phyloP scores from a whole-genome alignment of 2,888 invertebrate species.

The Lacanobia oleracea region DNA sequence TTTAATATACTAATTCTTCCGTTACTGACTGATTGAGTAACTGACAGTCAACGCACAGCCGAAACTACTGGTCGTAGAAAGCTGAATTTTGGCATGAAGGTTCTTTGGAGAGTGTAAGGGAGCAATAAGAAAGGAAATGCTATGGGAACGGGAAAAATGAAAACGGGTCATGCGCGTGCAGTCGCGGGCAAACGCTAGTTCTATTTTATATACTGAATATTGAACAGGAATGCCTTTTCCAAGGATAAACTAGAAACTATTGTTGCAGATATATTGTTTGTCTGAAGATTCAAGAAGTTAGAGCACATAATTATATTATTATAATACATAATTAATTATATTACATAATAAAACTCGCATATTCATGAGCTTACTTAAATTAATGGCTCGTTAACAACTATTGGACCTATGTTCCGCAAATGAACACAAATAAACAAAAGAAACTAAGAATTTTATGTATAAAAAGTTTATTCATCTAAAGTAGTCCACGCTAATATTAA shows the following conservation, averaged over 20 bases:
- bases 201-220: too few relatives aligned
- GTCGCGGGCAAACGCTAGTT: too few relatives aligned
- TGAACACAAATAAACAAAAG: conserved; percentile 1
- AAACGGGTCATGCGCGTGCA: too few relatives aligned
- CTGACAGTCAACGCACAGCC: too few relatives aligned
- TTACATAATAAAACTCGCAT: neutral
- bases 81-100: too few relatives aligned
- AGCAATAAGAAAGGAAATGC: too few relatives aligned
- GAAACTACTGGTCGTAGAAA: too few relatives aligned
- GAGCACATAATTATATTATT: neutral
- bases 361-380: conserved; percentile 1
- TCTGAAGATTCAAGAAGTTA: neutral
- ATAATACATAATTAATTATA: neutral
- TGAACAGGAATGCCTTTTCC: too few relatives aligned
- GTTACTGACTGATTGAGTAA: too few relatives aligned
- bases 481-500: neutral
- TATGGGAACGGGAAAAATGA: too few relatives aligned
- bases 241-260: neutral
- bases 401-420: conserved; percentile 8
- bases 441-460: neutral
- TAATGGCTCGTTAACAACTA: neutral
- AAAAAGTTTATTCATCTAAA: neutral
- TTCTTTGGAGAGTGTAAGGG: too few relatives aligned
- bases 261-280: neutral
- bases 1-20: too few relatives aligned